Conservation (phyloP, 2,113 vertebrate species). For the Ctenomys sociabilis region DNA sequence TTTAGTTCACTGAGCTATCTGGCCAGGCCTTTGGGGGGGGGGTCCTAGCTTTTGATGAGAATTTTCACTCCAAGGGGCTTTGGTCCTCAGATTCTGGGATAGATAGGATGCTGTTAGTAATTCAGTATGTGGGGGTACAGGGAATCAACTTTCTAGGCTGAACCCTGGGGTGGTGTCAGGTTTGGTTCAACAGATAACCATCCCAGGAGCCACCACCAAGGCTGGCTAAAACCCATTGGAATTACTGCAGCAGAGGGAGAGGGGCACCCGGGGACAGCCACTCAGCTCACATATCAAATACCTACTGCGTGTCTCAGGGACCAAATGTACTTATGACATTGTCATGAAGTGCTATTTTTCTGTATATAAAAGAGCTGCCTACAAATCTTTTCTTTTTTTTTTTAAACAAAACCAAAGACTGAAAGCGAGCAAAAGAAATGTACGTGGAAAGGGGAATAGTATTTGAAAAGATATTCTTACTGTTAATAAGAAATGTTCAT, state of each 20-base stretch:
- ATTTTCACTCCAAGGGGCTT: neutral
- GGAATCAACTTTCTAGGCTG: neutral
- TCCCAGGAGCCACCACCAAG: neutral
- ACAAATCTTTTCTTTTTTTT: neutral
- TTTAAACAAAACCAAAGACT: neutral
- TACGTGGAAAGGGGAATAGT: neutral
- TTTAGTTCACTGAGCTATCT: too few species aligned
- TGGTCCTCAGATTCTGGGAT: neutral
- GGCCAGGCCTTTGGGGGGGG: neutral
- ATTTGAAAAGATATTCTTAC: neutral
- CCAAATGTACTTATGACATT: neutral
- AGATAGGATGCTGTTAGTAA: neutral
- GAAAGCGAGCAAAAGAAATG: conserved; percentile 6
- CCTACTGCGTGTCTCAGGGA: neutral
- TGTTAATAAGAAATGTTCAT: conserved; percentile 29
- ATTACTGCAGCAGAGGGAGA: neutral
- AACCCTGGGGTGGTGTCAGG: neutral
- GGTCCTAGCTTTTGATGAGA: neutral
- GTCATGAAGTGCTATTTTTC: neutral
- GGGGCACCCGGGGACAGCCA: neutral
- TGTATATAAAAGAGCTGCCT: neutral
- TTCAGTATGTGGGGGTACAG: neutral
- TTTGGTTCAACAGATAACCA: neutral
- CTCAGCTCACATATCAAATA: neutral
- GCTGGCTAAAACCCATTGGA: neutral